phyloP scores from a whole-genome alignment of 2,888 invertebrate genomes.

The Cataglyphis livida region DNA sequence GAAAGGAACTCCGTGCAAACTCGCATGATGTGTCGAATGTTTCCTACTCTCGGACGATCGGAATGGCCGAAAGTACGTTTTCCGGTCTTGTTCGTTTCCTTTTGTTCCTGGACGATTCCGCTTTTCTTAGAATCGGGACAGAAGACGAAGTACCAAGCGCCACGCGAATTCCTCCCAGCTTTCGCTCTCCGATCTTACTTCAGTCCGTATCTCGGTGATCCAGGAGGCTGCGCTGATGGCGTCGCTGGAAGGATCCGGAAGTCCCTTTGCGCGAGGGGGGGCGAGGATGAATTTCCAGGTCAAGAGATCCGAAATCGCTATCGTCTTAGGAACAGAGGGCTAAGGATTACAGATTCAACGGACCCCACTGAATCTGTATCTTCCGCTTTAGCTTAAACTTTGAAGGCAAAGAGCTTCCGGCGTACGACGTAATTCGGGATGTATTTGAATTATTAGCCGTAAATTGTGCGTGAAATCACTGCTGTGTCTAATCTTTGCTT shows the following conservation, averaged over 20 bases:
- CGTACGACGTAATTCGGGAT: constrained; percentile 56
- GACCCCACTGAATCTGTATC: constrained; percentile 67
- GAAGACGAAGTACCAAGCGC: constrained; percentile 69
- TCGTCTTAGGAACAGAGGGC: constrained; percentile 72
- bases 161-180: constrained; percentile 62
- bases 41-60: constrained; percentile 29
- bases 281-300: constrained; percentile 72
- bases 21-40: constrained; percentile 22
- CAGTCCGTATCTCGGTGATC: constrained; percentile 49
- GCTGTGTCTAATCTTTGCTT: constrained; percentile 36
- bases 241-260: constrained; percentile 62
- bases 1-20: constrained; percentile 34
- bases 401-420: constrained; percentile 58
- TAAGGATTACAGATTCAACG: constrained; percentile 73
- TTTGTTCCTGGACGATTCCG: constrained; percentile 65
- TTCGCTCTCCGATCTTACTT: constrained; percentile 28
- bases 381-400: constrained; percentile 68
- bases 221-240: constrained; percentile 44
- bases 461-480: constrained; percentile 48
- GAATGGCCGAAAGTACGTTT: constrained; percentile 62
- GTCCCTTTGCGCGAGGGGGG: constrained; percentile 60
- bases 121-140: constrained; percentile 61
- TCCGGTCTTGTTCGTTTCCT: constrained; percentile 48
- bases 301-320: constrained; percentile 75
- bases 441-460: constrained; percentile 52